A percentile compares a stretch with the other conserved stretches of the same genome.
Evolutionary conservation across 2,113 vertebrate species (phyloP).

Genomic region (Panthera uncia): DNA sequence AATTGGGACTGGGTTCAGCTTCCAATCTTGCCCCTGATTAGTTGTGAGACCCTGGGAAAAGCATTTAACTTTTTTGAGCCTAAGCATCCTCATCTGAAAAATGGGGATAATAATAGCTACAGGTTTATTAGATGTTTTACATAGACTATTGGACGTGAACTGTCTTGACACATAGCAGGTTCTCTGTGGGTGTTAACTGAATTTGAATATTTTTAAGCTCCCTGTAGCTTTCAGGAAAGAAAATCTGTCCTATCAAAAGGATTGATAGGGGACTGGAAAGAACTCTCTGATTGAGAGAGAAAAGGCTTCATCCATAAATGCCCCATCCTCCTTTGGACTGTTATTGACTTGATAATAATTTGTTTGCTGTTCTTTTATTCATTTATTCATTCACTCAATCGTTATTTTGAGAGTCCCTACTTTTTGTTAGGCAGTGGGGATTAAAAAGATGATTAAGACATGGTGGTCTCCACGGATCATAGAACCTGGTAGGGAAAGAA

Average conservation of each 20-base stretch:
- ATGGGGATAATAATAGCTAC: not conserved
- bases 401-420: not conserved
- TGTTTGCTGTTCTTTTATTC: not conserved
- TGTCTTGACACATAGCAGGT: not conserved
- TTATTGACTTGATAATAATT: not conserved
- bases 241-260: not conserved
- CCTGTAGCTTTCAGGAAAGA: not conserved
- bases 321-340: not conserved
- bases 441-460: not conserved
- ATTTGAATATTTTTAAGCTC: conserved; percentile 2
- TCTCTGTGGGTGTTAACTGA: not conserved
- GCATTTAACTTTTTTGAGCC: not conserved
- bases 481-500: not conserved
- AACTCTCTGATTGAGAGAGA: not conserved
- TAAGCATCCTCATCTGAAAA: not conserved
- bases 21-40: not conserved
- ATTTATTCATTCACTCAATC: not conserved
- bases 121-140: not conserved
- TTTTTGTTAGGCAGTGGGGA: not conserved
- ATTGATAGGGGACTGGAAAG: not conserved
- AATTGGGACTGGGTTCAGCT: not conserved
- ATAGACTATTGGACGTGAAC: not conserved
- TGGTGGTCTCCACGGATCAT: not conserved
- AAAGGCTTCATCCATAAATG: not conserved
- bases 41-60: not conserved